A percentile compares a stretch with the other conserved stretches of the same genome.
Evolutionary conservation across 2,888 invertebrate species (phyloP).

Genomic region (Thera obeliscata): DNA sequence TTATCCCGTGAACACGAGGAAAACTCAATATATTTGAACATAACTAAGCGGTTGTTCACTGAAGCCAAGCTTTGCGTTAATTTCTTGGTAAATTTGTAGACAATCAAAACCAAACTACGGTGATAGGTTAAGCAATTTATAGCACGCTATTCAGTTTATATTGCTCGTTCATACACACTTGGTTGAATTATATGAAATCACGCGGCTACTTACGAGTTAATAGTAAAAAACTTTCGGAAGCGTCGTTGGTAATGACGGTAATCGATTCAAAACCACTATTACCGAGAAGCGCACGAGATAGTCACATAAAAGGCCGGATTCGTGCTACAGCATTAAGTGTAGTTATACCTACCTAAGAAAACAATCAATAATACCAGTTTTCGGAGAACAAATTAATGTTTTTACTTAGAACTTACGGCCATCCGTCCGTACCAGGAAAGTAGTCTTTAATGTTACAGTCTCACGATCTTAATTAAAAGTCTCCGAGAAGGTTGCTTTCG

Average conservation of each 20-base stretch:
- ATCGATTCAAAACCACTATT: slow-evolving; percentile 57
- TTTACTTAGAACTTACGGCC: slow-evolving; percentile 56
- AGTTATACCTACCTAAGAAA: slow-evolving; percentile 45
- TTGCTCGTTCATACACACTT: background rate
- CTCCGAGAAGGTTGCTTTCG: slow-evolving; percentile 38
- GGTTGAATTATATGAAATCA: slow-evolving; percentile 5
- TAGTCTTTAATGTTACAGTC: slow-evolving; percentile 47
- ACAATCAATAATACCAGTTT: slow-evolving; percentile 58
- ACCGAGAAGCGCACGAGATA: slow-evolving; percentile 60
- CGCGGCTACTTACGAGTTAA: slow-evolving; percentile 12
- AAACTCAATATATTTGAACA: slow-evolving; percentile 10
- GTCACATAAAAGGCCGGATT: slow-evolving; percentile 54
- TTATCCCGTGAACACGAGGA: slow-evolving; percentile 8
- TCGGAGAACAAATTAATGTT: slow-evolving; percentile 61
- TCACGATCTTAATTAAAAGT: slow-evolving; percentile 47
- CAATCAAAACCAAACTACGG: slow-evolving; percentile 6
- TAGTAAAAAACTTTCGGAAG: slow-evolving; percentile 46
- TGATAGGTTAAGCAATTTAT: background rate
- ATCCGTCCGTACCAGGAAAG: slow-evolving; percentile 56
- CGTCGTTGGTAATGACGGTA: slow-evolving; percentile 46
- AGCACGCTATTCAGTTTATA: background rate
- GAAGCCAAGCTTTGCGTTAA: background rate
- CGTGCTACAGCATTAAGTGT: slow-evolving; percentile 41
- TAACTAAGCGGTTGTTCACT: slow-evolving; percentile 1
- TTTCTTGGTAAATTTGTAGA: slow-evolving; percentile 11